Evolutionary conservation across 2,797 vertebrate species (phyloP), one percentile per base, ranked within the genome.

Genomic region (Cynopterus sphinx): DNA sequence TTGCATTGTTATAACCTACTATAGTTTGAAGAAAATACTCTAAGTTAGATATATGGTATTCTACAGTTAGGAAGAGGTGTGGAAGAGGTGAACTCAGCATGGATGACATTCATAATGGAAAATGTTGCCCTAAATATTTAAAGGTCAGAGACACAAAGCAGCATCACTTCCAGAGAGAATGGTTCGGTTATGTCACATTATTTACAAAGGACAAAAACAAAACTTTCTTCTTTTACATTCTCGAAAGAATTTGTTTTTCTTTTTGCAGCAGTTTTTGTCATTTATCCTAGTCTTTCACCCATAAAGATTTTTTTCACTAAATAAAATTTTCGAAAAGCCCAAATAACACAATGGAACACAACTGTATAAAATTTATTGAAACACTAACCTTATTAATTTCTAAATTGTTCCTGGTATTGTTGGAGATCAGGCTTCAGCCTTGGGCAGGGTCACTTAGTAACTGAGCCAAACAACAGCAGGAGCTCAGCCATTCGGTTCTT

Each of bases 371-470:
- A 41, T 94, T 41, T 71, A 95, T 84, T 94, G 97, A 41, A 97
- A 89, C 75, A 67, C 17, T n/a, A 82, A 78, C 65, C 22, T 65
- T 0, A 31, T 87, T 98, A 94, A 97, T 98, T 98, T 94, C n/a
- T 39, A 67, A 65, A 41, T 49, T 95, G 75, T 88, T 93, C 41
- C 36, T 84, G 36, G 31, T 36, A 33, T 3, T 15, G 31, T 83
- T 92, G 79, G n/a, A 33, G 1, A 53, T 28, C 46, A 73, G 57
- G 7, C 8, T 96, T 95, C 31, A 78, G 59, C 43, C 31, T 49
- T 94, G 12, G 43, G 15, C 26, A 94, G 59, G 67, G 9, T 21
- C 92, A 3, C 53, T 65, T 41, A 95, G 31, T 1, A n/a, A 92
- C 43, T 36, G 10, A 97, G 6, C 49, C 46, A 22, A 96, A 33